Conservation (phyloP, 2,113 vertebrate species). For the Aegithalos caudatus region DNA sequence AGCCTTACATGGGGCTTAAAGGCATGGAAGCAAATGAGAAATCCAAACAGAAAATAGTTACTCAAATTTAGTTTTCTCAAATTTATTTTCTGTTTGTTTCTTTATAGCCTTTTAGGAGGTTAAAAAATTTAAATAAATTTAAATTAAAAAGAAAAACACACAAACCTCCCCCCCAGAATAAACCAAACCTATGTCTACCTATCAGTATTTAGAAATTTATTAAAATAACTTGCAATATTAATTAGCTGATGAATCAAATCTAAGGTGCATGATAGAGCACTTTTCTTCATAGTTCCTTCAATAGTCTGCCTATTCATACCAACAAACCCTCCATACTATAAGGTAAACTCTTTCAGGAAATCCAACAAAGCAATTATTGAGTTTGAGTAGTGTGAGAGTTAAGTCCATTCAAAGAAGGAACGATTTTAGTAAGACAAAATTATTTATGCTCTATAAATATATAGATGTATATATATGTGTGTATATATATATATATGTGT, state of each 20-base stretch:
- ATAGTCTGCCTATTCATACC: not conserved
- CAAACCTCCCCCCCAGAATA: rapidly evolving
- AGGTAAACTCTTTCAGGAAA: not conserved
- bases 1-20: not conserved
- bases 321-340: not conserved
- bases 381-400: not conserved
- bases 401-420: not conserved
- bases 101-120: not conserved
- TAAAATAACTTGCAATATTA: not conserved
- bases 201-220: not conserved
- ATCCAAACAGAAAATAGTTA: not conserved
- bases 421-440: not conserved
- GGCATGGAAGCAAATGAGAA: not conserved
- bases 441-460: not conserved
- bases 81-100: not conserved
- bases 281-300: not conserved
- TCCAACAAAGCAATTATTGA: not conserved
- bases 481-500: not conserved
- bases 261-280: not conserved
- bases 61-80: not conserved
- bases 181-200: no score
- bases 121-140: not conserved
- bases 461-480: not conserved
- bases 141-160: no score
- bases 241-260: not conserved